Base-by-base conservation (phyloP, 1,140 invertebrate genomes). In the Ylistrum balloti region DNA sequence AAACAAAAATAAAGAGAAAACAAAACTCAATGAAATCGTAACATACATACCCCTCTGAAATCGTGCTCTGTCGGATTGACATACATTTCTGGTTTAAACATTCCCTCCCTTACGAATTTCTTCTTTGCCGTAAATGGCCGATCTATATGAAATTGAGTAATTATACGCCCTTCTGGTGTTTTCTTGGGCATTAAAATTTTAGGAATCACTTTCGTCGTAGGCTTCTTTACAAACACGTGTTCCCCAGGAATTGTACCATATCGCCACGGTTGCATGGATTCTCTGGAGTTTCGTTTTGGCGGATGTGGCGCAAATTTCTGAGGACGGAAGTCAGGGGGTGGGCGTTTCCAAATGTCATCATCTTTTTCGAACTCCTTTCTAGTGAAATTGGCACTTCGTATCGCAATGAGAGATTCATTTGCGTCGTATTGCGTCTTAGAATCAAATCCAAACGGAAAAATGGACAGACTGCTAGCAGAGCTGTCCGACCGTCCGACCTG, bases 361-460 rank as follows among this genome's bases (percentile, higher is more conserved):
- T 95, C 94, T 85, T 92, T 90, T 11, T 90, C 86, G 11, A 88
- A 88, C 32, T 85, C 88, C 86, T 88, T 88, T 20, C 90, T 87
- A 41, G 45, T 88, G 85, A 92, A 95, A 41, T 93, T 93, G 33
- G 95, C 93, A 90, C 95, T 95, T 56, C 95, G 88, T 0, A 93
- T 94, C 87, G 94, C 92, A 34, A 95, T 93, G 28, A 96, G 89
- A 13, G 92, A 93, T 32, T 95, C 93, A 33, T 93, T 93, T 0
- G 95, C 95, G n/a, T 95, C 94, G 88, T 94, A 95, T 13, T 93
- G 90, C 28, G 95, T 96, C 90, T 95, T 95, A 86, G 95, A 93
- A 34, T 95, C 89, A 89, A 96, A 96, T 85, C 94, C 95, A 88
- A 95, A 95, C 15, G 94, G 94, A 9, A 94, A 91, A 22, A 93